A percentile compares a stretch with the other conserved stretches of the same genome.
These are phyloP conservation scores for Labrus mixtus DNA, from an alignment of 2,113 vertebrate genomes.

Conservation along the genomic window DNA sequence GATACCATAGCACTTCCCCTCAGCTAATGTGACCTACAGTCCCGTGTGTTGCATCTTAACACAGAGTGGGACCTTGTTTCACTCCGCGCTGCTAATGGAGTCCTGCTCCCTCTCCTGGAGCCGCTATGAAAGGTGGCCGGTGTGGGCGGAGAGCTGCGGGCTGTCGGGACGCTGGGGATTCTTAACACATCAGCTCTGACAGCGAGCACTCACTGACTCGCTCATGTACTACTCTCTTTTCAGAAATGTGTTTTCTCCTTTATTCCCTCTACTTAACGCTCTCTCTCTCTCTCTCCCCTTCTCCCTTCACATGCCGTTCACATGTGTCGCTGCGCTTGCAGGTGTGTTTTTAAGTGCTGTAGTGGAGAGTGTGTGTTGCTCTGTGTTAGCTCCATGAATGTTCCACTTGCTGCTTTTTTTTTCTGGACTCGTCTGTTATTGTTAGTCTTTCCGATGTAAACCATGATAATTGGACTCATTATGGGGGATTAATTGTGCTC, in stretches of 20 bases:
- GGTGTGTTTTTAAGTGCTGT: conserved; percentile 23
- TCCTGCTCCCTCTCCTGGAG: conserved; percentile 43
- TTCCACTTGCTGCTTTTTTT: neutral
- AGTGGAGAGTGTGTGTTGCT: neutral
- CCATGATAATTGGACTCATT: conserved; percentile 16
- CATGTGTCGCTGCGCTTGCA: conserved; percentile 30
- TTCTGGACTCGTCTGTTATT: neutral
- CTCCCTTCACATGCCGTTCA: conserved; percentile 34
- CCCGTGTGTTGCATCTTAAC: conserved; percentile 1
- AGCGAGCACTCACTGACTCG: conserved; percentile 31
- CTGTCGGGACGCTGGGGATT: conserved; percentile 28
- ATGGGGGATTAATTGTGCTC: conserved; percentile 8
- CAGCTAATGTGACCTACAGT: conserved; percentile 4
- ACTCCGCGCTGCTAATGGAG: conserved; percentile 61
- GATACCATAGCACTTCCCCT: neutral
- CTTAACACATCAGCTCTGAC: conserved; percentile 35
- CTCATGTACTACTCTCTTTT: neutral
- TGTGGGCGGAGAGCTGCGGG: conserved; percentile 40
- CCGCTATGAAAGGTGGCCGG: conserved; percentile 24
- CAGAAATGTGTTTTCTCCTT: neutral
- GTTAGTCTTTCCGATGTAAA: neutral
- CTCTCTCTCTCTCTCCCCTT: neutral
- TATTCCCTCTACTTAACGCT: neutral
- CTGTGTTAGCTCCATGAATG: neutral
- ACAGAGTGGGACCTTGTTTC: conserved; percentile 9